phyloP scores from a whole-genome alignment of 2,797 vertebrate species.

The Anguilla megastoma region DNA sequence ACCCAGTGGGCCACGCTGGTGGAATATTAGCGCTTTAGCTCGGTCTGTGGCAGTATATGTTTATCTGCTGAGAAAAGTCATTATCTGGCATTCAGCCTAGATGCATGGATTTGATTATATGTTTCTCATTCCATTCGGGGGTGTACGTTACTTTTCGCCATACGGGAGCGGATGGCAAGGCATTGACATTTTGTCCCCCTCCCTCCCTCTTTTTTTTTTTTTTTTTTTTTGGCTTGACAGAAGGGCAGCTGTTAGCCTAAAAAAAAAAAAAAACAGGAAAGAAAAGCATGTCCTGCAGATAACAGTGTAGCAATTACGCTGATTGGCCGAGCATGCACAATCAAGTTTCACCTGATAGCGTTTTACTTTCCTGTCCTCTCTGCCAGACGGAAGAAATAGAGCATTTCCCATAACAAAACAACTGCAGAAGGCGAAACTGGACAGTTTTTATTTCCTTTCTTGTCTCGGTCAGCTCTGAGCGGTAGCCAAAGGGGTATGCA shows the following conservation, averaged over 20 bases:
- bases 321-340: constrained; percentile 4
- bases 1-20: background rate
- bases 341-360: background rate
- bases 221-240: constrained; percentile 27
- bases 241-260: background rate
- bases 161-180: constrained; percentile 26
- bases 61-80: constrained; percentile 48
- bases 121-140: constrained; percentile 30
- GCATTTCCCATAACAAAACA: background rate
- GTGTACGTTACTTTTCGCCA: constrained; percentile 34
- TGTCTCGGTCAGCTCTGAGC: constrained; percentile 22
- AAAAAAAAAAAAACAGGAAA: background rate
- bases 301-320: background rate
- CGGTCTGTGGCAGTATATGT: constrained; percentile 38
- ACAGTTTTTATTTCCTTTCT: constrained; percentile 24
- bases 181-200: constrained; percentile 1
- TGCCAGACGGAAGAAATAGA: background rate
- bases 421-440: background rate
- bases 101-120: constrained; percentile 53
- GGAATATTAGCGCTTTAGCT: constrained; percentile 24
- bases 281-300: background rate
- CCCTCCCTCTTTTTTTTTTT: constrained; percentile 20
- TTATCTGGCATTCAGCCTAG: constrained; percentile 44
- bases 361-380: background rate
- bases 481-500: constrained; percentile 30